These are phyloP conservation scores for Melanotus villosus DNA, from an alignment of 2,888 invertebrate species.

Conservation along the genomic window DNA sequence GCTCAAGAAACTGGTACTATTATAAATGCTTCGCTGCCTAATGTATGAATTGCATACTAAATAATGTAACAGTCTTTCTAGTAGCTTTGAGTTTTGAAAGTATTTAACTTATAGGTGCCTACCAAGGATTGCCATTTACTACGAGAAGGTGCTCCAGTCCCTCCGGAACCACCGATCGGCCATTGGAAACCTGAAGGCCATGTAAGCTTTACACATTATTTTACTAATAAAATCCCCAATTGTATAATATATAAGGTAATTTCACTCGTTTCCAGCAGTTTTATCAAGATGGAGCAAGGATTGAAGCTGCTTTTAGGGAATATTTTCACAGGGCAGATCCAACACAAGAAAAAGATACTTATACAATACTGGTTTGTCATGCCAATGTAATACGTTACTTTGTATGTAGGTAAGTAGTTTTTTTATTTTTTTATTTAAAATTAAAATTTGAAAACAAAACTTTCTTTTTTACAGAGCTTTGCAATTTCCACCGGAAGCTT, in stretches of 20 bases:
- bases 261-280: conserved; percentile 81
- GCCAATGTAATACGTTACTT: conserved; percentile 94
- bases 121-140: conserved; percentile 81
- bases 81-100: neutral
- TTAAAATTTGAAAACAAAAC: neutral
- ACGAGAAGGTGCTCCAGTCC: conserved; percentile 94
- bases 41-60: too few species aligned
- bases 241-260: neutral
- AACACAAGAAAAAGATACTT: conserved; percentile 84
- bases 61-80: too few species aligned
- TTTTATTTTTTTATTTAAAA: conserved; percentile 50
- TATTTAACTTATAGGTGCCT: conserved; percentile 70
- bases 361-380: conserved; percentile 95
- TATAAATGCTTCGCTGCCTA: conserved; percentile 79
- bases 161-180: conserved; percentile 92
- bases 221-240: neutral
- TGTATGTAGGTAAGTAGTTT: conserved; percentile 55
- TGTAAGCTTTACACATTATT: conserved; percentile 69
- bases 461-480: conserved; percentile 78
- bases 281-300: conserved; percentile 92
- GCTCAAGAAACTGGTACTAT: conserved; percentile 93
- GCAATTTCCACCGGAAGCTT: conserved; percentile 97
- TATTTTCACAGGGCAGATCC: conserved; percentile 93
- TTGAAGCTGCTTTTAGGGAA: conserved; percentile 95
- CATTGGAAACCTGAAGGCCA: conserved; percentile 89